Evolutionary conservation across 1,140 invertebrate species (phyloP).

Genomic region (Platorchestia sp.): DNA sequence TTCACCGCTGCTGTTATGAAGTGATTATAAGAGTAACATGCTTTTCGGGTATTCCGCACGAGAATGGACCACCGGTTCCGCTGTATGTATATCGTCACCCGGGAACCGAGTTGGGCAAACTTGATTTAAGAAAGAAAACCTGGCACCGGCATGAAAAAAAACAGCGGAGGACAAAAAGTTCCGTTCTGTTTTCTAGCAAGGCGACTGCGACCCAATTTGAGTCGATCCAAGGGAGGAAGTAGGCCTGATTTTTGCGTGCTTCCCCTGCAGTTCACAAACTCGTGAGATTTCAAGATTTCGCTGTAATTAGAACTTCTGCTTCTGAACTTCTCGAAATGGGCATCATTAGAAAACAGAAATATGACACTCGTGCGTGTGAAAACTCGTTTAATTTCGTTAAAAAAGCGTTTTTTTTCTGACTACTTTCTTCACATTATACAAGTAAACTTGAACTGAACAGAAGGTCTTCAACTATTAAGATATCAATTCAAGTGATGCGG

Average conservation of each 20-base stretch:
- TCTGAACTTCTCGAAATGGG: background rate
- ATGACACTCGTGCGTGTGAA: background rate
- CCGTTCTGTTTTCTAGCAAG: background rate
- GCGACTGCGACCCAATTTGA: background rate
- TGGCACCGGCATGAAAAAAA: background rate
- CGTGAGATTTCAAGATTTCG: background rate
- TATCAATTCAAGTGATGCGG: background rate
- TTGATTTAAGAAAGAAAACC: conserved; percentile 10
- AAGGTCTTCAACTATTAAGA: background rate
- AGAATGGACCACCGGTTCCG: background rate
- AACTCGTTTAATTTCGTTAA: background rate
- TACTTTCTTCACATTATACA: background rate
- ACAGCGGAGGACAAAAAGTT: background rate
- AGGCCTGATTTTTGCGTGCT: background rate
- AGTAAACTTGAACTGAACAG: background rate
- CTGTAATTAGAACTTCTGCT: conserved; percentile 1
- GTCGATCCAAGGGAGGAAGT: background rate
- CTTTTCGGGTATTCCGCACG: background rate
- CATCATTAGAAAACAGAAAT: background rate
- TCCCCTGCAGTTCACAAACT: background rate
- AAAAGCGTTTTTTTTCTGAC: background rate
- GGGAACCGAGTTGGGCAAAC: background rate
- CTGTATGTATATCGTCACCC: background rate
- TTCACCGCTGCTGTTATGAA: background rate
- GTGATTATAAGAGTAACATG: background rate